Evolutionary conservation across 2,797 vertebrate species (phyloP).

Genomic region (Sebastes trivittatus): DNA sequence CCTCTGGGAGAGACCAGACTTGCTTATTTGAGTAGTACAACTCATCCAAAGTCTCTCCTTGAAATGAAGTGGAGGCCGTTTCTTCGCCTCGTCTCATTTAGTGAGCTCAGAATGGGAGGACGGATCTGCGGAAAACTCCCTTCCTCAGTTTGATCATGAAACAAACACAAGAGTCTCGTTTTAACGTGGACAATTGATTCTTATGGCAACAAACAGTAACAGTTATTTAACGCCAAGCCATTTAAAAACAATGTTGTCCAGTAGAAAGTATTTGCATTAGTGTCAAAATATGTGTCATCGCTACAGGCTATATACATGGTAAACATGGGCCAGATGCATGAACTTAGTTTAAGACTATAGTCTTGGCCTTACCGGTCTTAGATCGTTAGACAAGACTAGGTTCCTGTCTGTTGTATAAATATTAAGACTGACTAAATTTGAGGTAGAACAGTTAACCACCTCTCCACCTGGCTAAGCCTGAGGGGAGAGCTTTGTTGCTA

Average conservation of each 20-base stretch:
- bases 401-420: no score
- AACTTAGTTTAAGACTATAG: no score
- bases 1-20: slow-evolving; percentile 13
- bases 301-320: no score
- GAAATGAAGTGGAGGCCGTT: fast-evolving
- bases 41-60: neutral
- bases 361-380: no score
- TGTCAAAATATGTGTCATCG: neutral
- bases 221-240: neutral
- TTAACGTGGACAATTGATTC: neutral
- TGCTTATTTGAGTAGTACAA: neutral
- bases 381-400: no score
- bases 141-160: neutral
- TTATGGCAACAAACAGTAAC: neutral
- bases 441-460: no score
- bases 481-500: no score
- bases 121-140: neutral
- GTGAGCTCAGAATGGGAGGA: neutral
- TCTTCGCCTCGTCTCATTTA: neutral
- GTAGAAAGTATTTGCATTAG: neutral
- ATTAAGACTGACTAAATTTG: no score
- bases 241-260: neutral
- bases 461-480: no score
- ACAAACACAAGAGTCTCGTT: neutral
- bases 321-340: neutral